Base-by-base conservation (phyloP, 1,140 invertebrate genomes). In the Drosophila azteca region DNA sequence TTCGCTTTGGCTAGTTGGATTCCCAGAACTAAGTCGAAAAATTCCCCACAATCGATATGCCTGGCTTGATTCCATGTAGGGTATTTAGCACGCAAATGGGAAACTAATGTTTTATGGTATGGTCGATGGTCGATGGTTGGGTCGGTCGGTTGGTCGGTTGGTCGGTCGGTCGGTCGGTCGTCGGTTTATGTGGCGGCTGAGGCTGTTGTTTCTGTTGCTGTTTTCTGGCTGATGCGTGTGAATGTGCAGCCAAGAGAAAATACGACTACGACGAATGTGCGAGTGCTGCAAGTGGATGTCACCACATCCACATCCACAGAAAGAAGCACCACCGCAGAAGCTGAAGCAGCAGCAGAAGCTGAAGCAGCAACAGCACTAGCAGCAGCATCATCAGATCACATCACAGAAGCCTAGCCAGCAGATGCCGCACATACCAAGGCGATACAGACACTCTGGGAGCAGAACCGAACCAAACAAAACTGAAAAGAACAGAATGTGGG, bases 71-170 rank as follows among this genome's bases (percentile, higher is more conserved):
- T 44, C 11, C 3, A 39, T 60, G 79, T 87, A 85, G 81, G 82
- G 81, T 87, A 87, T 81, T 85, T 87, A 85, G 82, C 82, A 85
- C 82, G 82, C 82, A 85, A 85, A 85, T 85, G 82, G 83, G 78
- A 85, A 85, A 88, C 82, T 85, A 85, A 85, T 85, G 82, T 82
- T 85, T 85, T 85, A 85, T 85, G 83, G 82, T 81, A 77, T 67
- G 76, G 52, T 66, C 79, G 79, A 81, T 81, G 78, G 35, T 63
- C 68, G 79, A 81, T 81, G 78, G 65, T 69, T 44, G 66, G 78
- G 35, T 63, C 68, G 79, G 77, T 81, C 29, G 29, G 64, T 69
- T 44, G 61, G 29, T n/a, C n/a, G n/a, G n/a, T n/a, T n/a, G n/a
- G n/a, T n/a, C n/a, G 78, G 35, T 63, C 68, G 79, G 77, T 31